Evolutionary conservation across 2,113 vertebrate species (phyloP), one percentile per base, ranked within the genome.

Genomic region (Alligator mississippiensis): DNA sequence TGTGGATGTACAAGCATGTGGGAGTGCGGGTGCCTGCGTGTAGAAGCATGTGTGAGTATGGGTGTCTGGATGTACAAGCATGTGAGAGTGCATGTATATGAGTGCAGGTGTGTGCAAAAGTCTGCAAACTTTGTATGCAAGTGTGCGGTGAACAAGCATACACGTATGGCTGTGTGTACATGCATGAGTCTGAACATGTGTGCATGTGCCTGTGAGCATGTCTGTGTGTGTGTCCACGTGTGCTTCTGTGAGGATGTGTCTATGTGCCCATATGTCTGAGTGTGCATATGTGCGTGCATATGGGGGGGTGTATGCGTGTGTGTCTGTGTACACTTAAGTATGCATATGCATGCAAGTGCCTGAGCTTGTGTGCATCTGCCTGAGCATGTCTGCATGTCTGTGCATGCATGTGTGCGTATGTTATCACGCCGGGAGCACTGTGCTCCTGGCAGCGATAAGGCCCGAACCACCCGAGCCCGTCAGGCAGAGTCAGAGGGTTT

Each of bases 401-500:
- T 59, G 61, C 47, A 47, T 72, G 68, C 22, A 70, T 34, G 60
- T 38, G 5, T 9, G 21, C 55, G 89, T 55, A 27, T 76, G 91
- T 98, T 97, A 97, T 98, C 98, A 64, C 5, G 24, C 97, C 9
- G 84, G 11, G 77, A 76, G 95, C 98, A 85, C 92, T 86, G 86
- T 5, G 95, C 97, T 96, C 95, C 94, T 27, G 82, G 63, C 54
- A 47, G 94, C 24, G 98, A 98, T 98, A 98, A 98, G 97, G 96
- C 84, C 87, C 88, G 93, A 94, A 91, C 97, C 34, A 79, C 87
- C 97, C 86, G 89, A 78, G 62, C 85, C 98, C 97, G 97, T 97
- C 98, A 97, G 97, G 91, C 98, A 92, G 97, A 93, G 95, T 97
- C 92, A 94, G 97, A 98, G 97, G 98, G 98, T 95, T 97, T 98